Evolutionary conservation across 1,140 invertebrate genomes (phyloP), one percentile per base, ranked within the genome.

Genomic region (Calycopis cecrops): DNA sequence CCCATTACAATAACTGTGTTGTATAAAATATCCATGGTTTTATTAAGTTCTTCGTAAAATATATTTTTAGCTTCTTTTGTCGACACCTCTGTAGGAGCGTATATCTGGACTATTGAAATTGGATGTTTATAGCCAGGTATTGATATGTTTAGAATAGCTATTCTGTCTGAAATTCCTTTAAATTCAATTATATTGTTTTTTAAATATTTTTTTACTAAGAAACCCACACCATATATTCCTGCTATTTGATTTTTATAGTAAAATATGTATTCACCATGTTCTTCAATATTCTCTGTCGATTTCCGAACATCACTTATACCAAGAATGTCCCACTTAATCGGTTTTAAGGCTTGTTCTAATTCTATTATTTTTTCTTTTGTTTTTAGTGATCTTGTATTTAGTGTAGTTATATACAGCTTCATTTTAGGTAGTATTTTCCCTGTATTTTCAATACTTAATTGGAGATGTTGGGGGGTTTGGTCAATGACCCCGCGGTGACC

Each of bases 121-220:
- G 52, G 47, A 38, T 64, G 28, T 52, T 61, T 61, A 10, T 58
- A 18, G 9, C 51, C 54, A 38, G 63, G 61, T 0, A 69, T 40
- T 38, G 16, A 47, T 7, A 68, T 65, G 21, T 65, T 65, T n/a
- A 71, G 44, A 17, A 65, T 16, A 0, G 55, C 58, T 18, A 65
- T 63, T 37, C 60, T 67, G 12, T 67, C 65, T 54, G 60, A 63
- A 18, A 60, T 28, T 53, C 55, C 54, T 55, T 18, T 8, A 33
- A 65, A 71, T 37, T 62, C 53, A 28, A 56, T 51, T 60, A 64
- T 71, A 2, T 63, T 34, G 16, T 63, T 63, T 59, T 65, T 71
- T 0, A 65, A 44, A 52, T 59, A 57, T 58, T 60, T 65, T 28
- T 51, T 51, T 4, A 18, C n/a, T 37, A 37, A 12, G 7, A 37